Conservation (phyloP, 1,140 invertebrate species). For the Paraescarpia echinospica region DNA sequence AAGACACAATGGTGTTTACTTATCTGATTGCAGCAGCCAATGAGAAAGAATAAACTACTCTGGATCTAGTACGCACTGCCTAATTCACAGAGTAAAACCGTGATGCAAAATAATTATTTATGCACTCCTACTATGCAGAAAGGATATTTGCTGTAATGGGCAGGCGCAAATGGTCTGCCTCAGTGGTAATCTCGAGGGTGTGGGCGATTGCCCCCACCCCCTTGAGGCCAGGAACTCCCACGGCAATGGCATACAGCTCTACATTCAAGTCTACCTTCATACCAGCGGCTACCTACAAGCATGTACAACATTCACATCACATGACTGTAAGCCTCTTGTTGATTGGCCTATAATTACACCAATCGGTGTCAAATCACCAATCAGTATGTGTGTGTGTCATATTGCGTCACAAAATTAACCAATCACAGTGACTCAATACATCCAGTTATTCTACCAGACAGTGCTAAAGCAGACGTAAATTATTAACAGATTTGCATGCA, state of each 20-base stretch:
- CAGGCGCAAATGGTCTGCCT: conserved; percentile 52
- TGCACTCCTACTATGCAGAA: conserved; percentile 16
- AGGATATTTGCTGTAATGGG: conserved; percentile 57
- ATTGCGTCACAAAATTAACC: not conserved
- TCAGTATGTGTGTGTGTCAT: not conserved
- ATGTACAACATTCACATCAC: not conserved
- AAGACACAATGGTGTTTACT: no score
- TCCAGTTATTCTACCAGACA: no score
- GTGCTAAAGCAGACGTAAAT: no score
- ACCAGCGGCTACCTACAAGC: conserved; percentile 53
- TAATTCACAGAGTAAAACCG: not conserved
- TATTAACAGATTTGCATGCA: no score
- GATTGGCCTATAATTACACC: not conserved
- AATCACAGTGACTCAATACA: not conserved
- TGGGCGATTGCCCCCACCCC: conserved; percentile 48
- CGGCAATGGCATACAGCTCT: conserved; percentile 57
- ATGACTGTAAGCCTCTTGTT: not conserved
- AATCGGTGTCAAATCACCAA: conserved; percentile 7
- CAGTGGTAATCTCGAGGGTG: conserved; percentile 55
- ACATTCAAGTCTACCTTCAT: conserved; percentile 52
- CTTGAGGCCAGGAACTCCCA: conserved; percentile 47
- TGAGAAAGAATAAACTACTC: no score
- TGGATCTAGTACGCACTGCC: no score
- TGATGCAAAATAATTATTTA: not conserved
- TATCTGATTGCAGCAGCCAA: no score